Base-by-base conservation (phyloP, 2,113 vertebrate species). In the Salvelinus sp. region DNA sequence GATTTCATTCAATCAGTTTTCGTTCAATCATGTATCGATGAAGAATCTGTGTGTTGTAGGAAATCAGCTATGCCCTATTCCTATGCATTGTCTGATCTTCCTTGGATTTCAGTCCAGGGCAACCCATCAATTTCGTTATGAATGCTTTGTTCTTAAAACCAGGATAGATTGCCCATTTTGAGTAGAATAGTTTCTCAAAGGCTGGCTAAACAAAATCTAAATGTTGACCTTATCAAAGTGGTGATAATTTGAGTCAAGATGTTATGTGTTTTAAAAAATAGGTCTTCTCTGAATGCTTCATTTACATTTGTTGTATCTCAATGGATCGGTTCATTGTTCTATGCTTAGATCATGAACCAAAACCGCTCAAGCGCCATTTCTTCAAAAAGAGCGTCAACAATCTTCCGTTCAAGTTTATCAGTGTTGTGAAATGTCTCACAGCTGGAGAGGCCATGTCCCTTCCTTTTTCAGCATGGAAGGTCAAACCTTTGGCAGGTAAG, bases 401-500 rank as follows among this genome's bases (percentile, higher is more conserved):
- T 20, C 30, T 77, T 4, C 20, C 44, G n/a, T 77, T 48, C 76
- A n/a, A 6, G 78, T 87, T 16, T 44, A 38, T 76, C 83, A 70
- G 0, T 44, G 78, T 82, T 84, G 72, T 76, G 9, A 13, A 86
- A 73, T 54, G 72, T 81, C n/a, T 85, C 76, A 73, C 87, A 63
- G 82, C 78, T 62, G 82, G 75, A 91, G 82, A 91, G 90, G 88
- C n/a, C 85, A 82, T 82, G 84, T 86, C 88, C 83, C 80, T 85
- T 87, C 85, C 38, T 83, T 81, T 82, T 72, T 83, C 80, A 20
- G 1, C 27, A 74, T 87, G 75, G 83, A 74, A n/a, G n/a, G 79
- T 85, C 85, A n/a, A 91, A 88, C 89, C 89, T 88, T 91, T 92
- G 88, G 87, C 71, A 68, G 81, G 87, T 72, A 88, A 88, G 82